Evolutionary conservation across 1,140 invertebrate species (phyloP).

Genomic region (Heliothis virescens): DNA sequence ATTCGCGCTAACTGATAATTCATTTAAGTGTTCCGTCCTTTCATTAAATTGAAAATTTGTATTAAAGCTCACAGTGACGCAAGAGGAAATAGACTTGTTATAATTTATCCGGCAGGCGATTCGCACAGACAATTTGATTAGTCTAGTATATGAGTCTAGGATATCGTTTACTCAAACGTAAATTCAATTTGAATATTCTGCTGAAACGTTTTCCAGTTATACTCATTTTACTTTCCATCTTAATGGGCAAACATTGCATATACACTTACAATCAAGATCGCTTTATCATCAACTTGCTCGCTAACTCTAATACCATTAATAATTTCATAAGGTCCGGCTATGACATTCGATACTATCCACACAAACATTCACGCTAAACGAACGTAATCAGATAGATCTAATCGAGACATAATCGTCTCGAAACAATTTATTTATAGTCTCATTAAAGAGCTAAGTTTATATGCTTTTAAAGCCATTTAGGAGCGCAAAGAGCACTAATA

Average conservation of each 20-base stretch:
- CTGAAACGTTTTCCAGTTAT: neutral
- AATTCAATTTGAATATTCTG: constrained; percentile 26
- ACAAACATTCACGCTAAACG: constrained; percentile 7
- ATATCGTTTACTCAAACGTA: constrained; percentile 10
- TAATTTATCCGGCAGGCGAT: constrained; percentile 39
- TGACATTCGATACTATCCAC: constrained; percentile 20
- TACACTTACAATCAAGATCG: constrained; percentile 15
- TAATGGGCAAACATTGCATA: neutral
- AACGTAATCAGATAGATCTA: constrained; percentile 39
- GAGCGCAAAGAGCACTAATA: constrained; percentile 8
- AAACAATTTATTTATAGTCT: constrained; percentile 46
- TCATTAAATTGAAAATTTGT: constrained; percentile 44
- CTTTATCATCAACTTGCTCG: neutral
- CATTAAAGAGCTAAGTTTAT: constrained; percentile 38
- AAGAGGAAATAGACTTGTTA: constrained; percentile 37
- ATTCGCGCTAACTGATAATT: constrained; percentile 29
- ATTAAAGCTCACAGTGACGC: constrained; percentile 40
- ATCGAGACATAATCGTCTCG: constrained; percentile 31
- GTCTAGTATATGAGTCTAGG: constrained; percentile 1
- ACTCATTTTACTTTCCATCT: constrained; percentile 3
- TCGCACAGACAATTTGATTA: constrained; percentile 26
- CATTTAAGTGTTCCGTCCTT: constrained; percentile 36
- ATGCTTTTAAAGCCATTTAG: constrained; percentile 25
- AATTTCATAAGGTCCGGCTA: constrained; percentile 28
- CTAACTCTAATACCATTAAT: constrained; percentile 22